phyloP scores from a whole-genome alignment of 92 coral and sea anemone genomes.

The Epizoanthus ramosus region DNA sequence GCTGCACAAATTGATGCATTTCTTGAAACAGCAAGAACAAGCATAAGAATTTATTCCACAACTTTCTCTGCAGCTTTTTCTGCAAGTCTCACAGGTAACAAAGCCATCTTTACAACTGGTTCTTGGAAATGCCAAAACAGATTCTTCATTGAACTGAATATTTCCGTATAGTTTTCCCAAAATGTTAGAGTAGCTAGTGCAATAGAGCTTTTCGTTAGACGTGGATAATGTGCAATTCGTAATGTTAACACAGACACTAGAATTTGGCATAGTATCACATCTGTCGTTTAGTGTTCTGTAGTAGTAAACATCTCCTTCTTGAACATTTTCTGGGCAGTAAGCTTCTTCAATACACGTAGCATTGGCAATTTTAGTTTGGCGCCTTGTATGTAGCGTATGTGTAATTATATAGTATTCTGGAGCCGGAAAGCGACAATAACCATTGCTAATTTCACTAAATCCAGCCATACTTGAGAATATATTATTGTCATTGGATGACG shows the following conservation, averaged over 20 bases:
- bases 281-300: constrained; percentile 71
- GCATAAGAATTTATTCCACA: constrained; percentile 6
- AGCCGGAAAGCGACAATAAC: constrained; percentile 73
- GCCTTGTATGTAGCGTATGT: constrained; percentile 48
- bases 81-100: constrained; percentile 55
- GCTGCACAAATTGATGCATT: constrained; percentile 54
- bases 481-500: constrained; percentile 57
- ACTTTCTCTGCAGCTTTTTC: constrained; percentile 45
- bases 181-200: constrained; percentile 63
- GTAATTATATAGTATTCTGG: constrained; percentile 59
- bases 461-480: constrained; percentile 47
- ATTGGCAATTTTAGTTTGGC: constrained; percentile 66
- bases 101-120: constrained; percentile 49
- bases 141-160: constrained; percentile 52
- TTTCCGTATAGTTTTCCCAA: constrained; percentile 51
- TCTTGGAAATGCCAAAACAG: constrained; percentile 55
- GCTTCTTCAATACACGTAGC: constrained; percentile 44
- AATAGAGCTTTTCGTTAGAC: constrained; percentile 53
- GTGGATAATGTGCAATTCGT: constrained; percentile 48
- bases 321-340: constrained; percentile 57
- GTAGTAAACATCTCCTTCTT: constrained; percentile 65
- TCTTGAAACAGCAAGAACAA: constrained; percentile 78
- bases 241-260: constrained; percentile 45
- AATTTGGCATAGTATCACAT: constrained; percentile 54
- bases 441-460: constrained; percentile 47